A percentile compares a stretch with the other conserved stretches of the same genome.
Evolutionary conservation across 2,113 vertebrate genomes (phyloP).

Genomic region (Phasianus colchicus): DNA sequence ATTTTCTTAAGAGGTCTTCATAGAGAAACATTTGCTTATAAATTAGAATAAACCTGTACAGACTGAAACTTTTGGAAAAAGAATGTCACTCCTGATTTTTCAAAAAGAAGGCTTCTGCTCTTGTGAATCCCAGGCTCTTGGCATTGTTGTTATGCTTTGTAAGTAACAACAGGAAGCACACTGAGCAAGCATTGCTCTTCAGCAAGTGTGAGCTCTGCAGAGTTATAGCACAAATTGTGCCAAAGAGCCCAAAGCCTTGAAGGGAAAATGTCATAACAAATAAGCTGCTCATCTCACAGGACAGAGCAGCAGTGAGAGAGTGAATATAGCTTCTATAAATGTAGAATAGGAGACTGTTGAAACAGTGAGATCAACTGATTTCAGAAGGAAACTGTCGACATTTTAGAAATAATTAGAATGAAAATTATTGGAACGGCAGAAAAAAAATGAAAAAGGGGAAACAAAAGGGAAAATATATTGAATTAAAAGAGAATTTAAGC

Average conservation of each 20-base stretch:
- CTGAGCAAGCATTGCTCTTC: neutral
- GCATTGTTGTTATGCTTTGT: neutral
- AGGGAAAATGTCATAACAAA: neutral
- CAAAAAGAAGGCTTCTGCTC: neutral
- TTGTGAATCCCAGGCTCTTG: neutral
- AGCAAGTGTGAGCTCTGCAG: neutral
- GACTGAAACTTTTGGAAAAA: neutral
- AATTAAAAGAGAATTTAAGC: neutral
- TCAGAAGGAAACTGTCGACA: neutral
- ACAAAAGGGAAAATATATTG: neutral
- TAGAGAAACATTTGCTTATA: neutral
- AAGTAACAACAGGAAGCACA: neutral
- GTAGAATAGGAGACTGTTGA: accelerated
- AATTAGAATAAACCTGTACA: neutral
- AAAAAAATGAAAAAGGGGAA: conserved; percentile 23
- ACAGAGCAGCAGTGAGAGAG: neutral
- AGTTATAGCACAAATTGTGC: neutral
- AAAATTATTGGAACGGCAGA: conserved; percentile 6
- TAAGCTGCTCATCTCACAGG: neutral
- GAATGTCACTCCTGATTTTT: neutral
- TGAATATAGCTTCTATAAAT: neutral
- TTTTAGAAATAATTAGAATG: conserved; percentile 40
- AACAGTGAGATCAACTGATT: conserved; percentile 16
- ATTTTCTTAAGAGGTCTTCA: neutral
- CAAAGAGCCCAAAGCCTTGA: neutral